phyloP scores from a whole-genome alignment of 2,888 invertebrate genomes.

The Incurvaria masculella region DNA sequence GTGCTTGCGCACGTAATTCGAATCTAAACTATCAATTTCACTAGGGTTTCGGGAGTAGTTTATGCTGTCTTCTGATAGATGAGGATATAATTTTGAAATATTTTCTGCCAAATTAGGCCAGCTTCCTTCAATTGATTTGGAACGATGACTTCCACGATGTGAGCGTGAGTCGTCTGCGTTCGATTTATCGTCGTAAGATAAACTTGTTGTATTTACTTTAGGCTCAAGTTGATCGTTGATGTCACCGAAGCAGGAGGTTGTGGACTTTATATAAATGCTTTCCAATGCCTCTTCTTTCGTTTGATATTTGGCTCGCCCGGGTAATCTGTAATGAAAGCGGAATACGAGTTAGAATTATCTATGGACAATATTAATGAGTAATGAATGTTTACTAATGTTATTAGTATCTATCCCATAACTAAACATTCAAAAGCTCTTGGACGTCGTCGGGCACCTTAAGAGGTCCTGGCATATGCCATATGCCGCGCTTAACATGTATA shows the following conservation, averaged over 20 bases:
- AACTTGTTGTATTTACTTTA: constrained; percentile 27
- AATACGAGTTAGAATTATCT: neutral
- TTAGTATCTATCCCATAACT: no score
- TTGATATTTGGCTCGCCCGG: constrained; percentile 48
- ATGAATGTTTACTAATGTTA: no score
- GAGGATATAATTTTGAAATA: constrained; percentile 29
- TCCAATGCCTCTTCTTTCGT: constrained; percentile 52
- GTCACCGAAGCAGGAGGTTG: constrained; percentile 50
- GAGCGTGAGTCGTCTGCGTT: constrained; percentile 38
- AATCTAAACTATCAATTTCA: constrained; percentile 58
- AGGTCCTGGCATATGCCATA: no score
- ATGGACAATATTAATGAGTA: no score
- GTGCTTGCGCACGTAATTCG: constrained; percentile 56
- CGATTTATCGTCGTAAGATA: constrained; percentile 22
- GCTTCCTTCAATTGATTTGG: constrained; percentile 43
- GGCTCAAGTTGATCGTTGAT: constrained; percentile 42
- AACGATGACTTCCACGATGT: constrained; percentile 35
- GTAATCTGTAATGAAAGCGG: constrained; percentile 34
- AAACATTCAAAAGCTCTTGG: no score
- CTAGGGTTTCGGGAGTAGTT: constrained; percentile 50
- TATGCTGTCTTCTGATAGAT: constrained; percentile 48
- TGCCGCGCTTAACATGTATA: no score
- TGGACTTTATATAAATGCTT: constrained; percentile 50
- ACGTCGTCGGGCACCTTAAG: no score
- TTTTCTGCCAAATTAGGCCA: constrained; percentile 50